A percentile compares a stretch with the other conserved stretches of the same genome.
Conservation (phyloP, 2,888 invertebrate species). For the Labia minor region DNA sequence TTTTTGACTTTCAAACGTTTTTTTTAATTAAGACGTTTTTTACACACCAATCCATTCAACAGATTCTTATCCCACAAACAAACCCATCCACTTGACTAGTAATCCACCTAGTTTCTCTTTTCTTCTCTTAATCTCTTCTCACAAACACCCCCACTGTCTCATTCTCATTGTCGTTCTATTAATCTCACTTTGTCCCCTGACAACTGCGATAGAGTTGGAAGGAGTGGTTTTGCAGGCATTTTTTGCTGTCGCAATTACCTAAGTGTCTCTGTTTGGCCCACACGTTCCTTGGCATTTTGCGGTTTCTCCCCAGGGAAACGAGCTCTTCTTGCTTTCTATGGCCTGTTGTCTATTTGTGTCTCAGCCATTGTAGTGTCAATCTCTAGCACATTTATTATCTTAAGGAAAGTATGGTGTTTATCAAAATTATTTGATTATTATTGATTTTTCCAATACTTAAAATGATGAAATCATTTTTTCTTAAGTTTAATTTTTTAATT, state of each 20-base stretch:
- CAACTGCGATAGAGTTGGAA: neutral
- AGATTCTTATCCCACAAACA: neutral
- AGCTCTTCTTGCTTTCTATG: neutral
- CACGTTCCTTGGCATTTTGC: neutral
- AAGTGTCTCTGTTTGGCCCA: slow-evolving; percentile 5
- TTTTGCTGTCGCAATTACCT: slow-evolving; percentile 13
- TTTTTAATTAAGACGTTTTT: neutral
- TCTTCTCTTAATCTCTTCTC: neutral
- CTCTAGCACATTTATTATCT: neutral
- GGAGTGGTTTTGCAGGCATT: slow-evolving; percentile 1
- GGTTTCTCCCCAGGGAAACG: neutral
- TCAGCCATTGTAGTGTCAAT: neutral
- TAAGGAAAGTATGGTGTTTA: neutral
- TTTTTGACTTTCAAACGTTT: too few relatives aligned
- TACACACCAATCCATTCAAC: neutral
- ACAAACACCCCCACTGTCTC: neutral
- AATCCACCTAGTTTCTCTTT: neutral
- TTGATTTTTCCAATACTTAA: too few relatives aligned
- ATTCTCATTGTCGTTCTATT: neutral
- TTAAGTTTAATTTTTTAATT: too few relatives aligned
- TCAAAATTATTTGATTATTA: too few relatives aligned
- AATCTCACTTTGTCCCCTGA: slow-evolving; percentile 13
- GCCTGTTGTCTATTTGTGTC: neutral
- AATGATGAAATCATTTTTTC: too few relatives aligned
- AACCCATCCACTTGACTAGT: neutral